A percentile compares a stretch with the other conserved stretches of the same genome.
Evolutionary conservation across 2,888 invertebrate genomes (phyloP).

Genomic region (Graphium colonna): DNA sequence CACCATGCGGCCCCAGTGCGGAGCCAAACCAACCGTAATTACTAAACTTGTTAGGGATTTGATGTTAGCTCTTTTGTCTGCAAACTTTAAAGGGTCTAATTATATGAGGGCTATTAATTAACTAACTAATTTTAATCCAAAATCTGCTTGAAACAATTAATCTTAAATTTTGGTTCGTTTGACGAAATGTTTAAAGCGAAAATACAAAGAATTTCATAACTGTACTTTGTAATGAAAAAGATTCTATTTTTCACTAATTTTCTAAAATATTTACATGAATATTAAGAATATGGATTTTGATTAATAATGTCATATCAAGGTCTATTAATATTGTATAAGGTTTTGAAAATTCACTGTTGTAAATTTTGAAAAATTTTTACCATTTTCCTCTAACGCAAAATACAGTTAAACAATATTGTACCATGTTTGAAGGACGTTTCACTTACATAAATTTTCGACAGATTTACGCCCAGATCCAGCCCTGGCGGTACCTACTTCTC

Average conservation of each 20-base stretch:
- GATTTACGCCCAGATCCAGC: no score
- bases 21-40: constrained; percentile 2
- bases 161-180: background rate
- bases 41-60: constrained; percentile 11
- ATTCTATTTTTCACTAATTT: background rate
- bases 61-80: background rate
- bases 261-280: background rate
- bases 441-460: no score
- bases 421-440: no score
- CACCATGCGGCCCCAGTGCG: no score
- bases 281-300: no score
- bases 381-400: no score
- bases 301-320: no score
- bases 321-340: no score
- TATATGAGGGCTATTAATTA: constrained; percentile 4
- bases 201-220: background rate
- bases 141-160: background rate
- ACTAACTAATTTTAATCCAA: background rate
- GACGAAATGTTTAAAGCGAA: background rate
- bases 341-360: no score
- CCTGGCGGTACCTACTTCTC: no score
- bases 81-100: constrained; percentile 3
- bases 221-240: background rate
- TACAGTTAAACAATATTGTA: no score
- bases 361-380: no score